phyloP scores from a whole-genome alignment of 30 jellyfish, hydroid and myxozoan species.

The Aurelia aurita region DNA sequence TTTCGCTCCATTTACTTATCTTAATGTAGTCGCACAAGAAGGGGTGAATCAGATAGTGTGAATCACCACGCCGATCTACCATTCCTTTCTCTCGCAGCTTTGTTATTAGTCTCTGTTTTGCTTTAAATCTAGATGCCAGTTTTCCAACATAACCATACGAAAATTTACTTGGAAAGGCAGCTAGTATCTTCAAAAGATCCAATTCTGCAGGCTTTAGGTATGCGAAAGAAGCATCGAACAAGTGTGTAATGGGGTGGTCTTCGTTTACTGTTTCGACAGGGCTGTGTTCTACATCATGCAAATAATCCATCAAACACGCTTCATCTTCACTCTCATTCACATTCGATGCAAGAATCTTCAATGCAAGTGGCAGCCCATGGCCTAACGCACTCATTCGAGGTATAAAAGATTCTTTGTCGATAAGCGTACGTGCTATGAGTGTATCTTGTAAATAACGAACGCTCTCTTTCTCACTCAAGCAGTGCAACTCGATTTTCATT shows the following conservation, averaged over 20 bases:
- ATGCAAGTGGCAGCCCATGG: conserved; percentile 11
- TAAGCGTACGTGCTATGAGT: neutral
- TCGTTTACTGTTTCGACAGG: conserved; percentile 1
- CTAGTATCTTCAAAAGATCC: too few relatives aligned
- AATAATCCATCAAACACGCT: neutral
- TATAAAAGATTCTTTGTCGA: conserved; percentile 1
- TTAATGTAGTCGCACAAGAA: too few relatives aligned
- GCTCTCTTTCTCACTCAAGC: neutral
- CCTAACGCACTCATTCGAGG: neutral
- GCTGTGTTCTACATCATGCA: neutral
- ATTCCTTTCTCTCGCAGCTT: too few relatives aligned
- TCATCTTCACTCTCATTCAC: neutral
- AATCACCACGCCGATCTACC: too few relatives aligned
- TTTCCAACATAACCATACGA: too few relatives aligned
- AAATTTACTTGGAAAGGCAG: too few relatives aligned
- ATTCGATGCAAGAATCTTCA: neutral
- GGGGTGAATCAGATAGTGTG: too few relatives aligned
- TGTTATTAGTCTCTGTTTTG: neutral
- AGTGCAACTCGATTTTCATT: neutral
- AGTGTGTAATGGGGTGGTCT: conserved; percentile 9
- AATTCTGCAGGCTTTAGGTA: too few relatives aligned
- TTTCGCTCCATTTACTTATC: too few relatives aligned
- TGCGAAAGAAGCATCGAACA: conserved; percentile 4
- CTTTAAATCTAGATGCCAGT: too few relatives aligned
- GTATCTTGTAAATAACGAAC: neutral